phyloP scores from a whole-genome alignment of 2,113 vertebrate genomes.

The Archilochus colubris region DNA sequence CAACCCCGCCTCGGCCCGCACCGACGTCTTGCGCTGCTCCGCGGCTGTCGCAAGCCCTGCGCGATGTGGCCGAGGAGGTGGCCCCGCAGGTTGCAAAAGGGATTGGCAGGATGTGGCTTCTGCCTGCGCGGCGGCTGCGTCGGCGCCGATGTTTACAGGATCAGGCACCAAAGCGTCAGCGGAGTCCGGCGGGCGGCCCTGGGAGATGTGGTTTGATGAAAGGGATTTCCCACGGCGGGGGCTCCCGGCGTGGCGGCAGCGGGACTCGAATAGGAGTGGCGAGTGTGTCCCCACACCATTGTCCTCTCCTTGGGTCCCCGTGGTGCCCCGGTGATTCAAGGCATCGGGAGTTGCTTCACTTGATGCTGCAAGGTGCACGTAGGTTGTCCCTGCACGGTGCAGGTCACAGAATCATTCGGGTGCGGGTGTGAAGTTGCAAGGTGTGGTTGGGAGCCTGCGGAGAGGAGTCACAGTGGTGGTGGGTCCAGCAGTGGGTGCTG shows the following conservation, averaged over 20 bases:
- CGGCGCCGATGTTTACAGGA: not conserved
- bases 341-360: fast-evolving
- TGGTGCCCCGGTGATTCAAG: too few species aligned
- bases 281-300: not conserved
- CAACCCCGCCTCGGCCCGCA: not conserved
- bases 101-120: slow-evolving; percentile 36
- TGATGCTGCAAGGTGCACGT: fast-evolving
- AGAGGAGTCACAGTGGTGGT: fast-evolving
- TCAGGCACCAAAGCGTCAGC: not conserved
- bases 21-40: not conserved
- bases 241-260: not conserved
- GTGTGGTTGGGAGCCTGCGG: fast-evolving
- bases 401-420: not conserved
- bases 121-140: not conserved
- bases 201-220: slow-evolving; percentile 21
- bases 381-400: not conserved
- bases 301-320: not conserved
- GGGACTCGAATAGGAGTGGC: not conserved
- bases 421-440: fast-evolving
- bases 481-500: not conserved
- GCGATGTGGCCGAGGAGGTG: not conserved
- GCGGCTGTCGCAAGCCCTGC: not conserved
- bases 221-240: slow-evolving; percentile 27
- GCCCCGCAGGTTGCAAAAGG: not conserved
- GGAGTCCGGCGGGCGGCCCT: not conserved